These are phyloP conservation scores for Danio rerio DNA, from an alignment of 2,113 vertebrate species.

Conservation along the genomic window DNA sequence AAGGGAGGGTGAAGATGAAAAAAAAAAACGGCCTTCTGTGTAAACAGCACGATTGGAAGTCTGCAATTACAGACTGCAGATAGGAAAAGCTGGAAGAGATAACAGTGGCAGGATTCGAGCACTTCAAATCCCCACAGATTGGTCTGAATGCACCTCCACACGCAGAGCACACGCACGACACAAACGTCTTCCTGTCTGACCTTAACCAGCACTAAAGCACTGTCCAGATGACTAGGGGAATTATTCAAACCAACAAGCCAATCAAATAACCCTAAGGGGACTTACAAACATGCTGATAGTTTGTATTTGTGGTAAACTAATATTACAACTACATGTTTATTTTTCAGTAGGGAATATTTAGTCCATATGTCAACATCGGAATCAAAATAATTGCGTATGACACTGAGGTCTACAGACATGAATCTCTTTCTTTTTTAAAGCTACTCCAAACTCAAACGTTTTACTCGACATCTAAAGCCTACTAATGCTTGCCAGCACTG, in stretches of 20 bases:
- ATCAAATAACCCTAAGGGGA: conserved; percentile 21
- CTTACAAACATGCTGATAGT: conserved; percentile 17
- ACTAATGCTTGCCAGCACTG: conserved; percentile 29
- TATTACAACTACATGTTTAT: conserved; percentile 22
- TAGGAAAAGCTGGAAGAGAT: conserved; percentile 66
- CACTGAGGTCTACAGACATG: conserved; percentile 10
- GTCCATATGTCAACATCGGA: conserved; percentile 23
- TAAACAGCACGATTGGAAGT: conserved; percentile 77
- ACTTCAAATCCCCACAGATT: conserved; percentile 68
- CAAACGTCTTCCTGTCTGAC: conserved; percentile 39
- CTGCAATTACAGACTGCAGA: conserved; percentile 73
- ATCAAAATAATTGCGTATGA: conserved; percentile 18
- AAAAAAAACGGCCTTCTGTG: conserved; percentile 46
- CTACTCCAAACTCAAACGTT: conserved; percentile 23
- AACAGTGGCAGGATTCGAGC: conserved; percentile 69
- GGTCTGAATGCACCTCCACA: conserved; percentile 73
- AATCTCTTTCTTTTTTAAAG: neutral
- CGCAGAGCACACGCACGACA: conserved; percentile 72
- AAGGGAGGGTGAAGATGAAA: conserved; percentile 37
- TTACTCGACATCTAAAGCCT: conserved; percentile 38
- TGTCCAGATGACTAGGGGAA: conserved; percentile 1
- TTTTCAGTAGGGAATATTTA: conserved; percentile 12
- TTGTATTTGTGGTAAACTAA: conserved; percentile 28
- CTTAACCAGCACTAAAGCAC: neutral
- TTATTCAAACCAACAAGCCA: neutral